Conservation (phyloP, 2,888 invertebrate species). For the Mesopsocus fuscifrons region DNA sequence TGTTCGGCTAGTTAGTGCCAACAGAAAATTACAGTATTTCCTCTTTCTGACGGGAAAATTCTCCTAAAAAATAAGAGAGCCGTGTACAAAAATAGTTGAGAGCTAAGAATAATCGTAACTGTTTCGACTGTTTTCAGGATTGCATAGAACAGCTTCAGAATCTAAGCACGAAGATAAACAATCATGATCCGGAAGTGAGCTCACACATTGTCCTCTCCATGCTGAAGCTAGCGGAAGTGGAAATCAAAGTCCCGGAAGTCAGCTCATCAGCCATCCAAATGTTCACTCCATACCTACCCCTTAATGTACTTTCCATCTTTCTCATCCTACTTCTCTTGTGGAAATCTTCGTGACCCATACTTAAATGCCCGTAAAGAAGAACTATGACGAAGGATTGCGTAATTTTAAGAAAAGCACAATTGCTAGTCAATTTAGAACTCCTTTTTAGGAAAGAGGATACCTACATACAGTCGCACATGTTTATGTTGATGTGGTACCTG, state of each 20-base stretch:
- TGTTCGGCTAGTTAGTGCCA: no score
- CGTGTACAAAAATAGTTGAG: no score
- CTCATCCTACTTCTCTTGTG: neutral
- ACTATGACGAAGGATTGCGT: neutral
- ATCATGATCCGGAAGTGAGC: constrained; percentile 64
- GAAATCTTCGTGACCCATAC: constrained; percentile 1
- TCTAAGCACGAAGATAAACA: constrained; percentile 68
- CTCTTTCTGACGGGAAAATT: no score
- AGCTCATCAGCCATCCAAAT: constrained; percentile 26
- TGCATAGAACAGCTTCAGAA: constrained; percentile 65
- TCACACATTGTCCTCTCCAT: constrained; percentile 74
- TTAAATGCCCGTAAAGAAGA: neutral
- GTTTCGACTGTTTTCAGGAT: constrained; percentile 29
- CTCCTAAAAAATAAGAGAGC: no score
- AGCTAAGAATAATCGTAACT: no score
- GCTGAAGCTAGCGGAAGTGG: constrained; percentile 83
- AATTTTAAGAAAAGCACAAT: constrained; percentile 7
- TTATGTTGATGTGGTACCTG: constrained; percentile 1
- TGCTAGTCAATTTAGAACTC: constrained; percentile 3
- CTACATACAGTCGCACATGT: constrained; percentile 1
- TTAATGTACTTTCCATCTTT: neutral
- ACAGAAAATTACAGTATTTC: no score
- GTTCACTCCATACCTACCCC: constrained; percentile 12
- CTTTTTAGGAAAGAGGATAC: neutral
- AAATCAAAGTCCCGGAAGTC: constrained; percentile 59